Conservation (phyloP, 37 sponge, comb jelly and placozoan species). For the Beroe forskalii region DNA sequence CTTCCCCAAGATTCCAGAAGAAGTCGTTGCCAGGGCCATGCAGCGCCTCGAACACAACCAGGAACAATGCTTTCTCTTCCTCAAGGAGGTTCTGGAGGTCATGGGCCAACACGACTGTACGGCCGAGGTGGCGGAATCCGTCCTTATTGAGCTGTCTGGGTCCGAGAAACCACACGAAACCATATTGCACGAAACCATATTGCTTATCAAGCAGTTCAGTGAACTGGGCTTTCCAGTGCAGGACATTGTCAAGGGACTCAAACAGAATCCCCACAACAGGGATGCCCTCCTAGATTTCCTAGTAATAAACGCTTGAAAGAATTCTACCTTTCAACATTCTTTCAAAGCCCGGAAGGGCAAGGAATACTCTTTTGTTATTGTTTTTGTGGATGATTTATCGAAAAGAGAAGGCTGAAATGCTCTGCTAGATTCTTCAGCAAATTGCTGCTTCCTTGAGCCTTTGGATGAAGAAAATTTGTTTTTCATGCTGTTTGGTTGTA, state of each 20-base stretch:
- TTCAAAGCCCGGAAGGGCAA: too few species aligned
- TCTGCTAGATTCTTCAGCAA: too few species aligned
- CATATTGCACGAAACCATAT: neutral
- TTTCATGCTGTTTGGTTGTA: too few species aligned
- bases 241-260: constrained; percentile 10
- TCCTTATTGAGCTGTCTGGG: neutral
- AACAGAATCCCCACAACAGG: neutral
- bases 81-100: constrained; percentile 17
- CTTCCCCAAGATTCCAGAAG: constrained; percentile 14
- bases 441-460: too few species aligned
- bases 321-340: neutral
- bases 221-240: constrained; percentile 5
- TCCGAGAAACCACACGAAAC: neutral
- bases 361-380: too few species aligned
- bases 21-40: constrained; percentile 23
- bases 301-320: neutral
- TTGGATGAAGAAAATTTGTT: too few species aligned
- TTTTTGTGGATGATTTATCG: too few species aligned
- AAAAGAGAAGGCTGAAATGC: too few species aligned
- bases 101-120: neutral
- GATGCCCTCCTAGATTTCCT: constrained; percentile 27
- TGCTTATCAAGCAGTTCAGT: constrained; percentile 40
- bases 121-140: constrained; percentile 14
- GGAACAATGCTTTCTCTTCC: constrained; percentile 16
- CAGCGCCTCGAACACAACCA: neutral